A percentile compares a stretch with the other conserved stretches of the same genome.
phyloP scores from a whole-genome alignment of 2,113 vertebrate species.

The Alectura lathami region DNA sequence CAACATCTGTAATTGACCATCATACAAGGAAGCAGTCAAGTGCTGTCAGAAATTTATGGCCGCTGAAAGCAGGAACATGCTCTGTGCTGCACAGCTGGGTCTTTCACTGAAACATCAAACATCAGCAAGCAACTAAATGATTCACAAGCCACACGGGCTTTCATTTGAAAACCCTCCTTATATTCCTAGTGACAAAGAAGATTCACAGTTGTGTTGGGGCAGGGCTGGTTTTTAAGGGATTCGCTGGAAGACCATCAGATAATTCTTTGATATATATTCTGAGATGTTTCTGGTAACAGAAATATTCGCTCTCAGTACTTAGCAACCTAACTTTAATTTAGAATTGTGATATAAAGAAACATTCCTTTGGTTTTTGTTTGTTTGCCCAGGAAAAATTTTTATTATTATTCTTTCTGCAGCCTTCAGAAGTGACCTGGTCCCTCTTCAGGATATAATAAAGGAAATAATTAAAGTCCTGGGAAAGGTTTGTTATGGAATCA shows the following conservation, averaged over 20 bases:
- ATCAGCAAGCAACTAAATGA: neutral
- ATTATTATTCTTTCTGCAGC: neutral
- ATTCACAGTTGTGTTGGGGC: neutral
- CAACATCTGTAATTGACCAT: accelerated
- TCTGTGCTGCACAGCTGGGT: neutral
- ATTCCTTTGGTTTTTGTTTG: conserved; percentile 27
- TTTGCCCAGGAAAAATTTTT: conserved; percentile 2
- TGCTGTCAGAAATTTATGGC: neutral
- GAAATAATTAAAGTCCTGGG: conserved; percentile 66
- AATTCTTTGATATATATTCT: conserved; percentile 27
- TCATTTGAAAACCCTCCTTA: neutral
- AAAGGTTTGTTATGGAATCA: conserved; percentile 67
- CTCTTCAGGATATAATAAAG: conserved; percentile 63
- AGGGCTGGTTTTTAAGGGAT: neutral
- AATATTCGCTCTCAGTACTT: neutral
- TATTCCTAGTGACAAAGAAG: neutral
- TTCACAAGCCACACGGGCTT: neutral
- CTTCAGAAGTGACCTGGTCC: conserved; percentile 56
- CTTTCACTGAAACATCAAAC: neutral
- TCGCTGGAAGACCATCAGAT: neutral
- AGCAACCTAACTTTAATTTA: conserved; percentile 15
- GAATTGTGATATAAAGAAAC: neutral
- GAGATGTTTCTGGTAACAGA: conserved; percentile 5
- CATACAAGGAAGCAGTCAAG: neutral
- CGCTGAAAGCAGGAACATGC: neutral